phyloP scores from a whole-genome alignment of 2,797 vertebrate species.

The Adrianichthys oophorus region DNA sequence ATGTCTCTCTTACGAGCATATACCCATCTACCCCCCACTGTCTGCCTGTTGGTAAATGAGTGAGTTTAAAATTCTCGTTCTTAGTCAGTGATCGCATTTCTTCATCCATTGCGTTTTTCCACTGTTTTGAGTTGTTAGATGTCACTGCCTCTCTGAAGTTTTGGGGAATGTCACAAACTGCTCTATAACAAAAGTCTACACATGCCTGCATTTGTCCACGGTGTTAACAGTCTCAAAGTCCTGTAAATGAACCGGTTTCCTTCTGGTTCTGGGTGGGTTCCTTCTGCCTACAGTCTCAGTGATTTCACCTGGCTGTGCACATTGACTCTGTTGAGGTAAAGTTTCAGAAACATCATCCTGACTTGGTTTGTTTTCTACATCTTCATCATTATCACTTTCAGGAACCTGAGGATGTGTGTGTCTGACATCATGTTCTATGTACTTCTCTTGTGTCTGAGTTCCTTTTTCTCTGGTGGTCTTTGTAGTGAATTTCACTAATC shows the following conservation, averaged over 20 bases:
- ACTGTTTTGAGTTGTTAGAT: neutral
- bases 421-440: neutral
- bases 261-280: neutral
- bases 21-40: conserved; percentile 18
- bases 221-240: conserved; percentile 11
- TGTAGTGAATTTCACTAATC: conserved; percentile 25
- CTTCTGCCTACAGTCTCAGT: neutral
- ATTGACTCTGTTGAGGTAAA: neutral
- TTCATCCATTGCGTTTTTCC: neutral
- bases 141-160: neutral
- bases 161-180: conserved; percentile 1
- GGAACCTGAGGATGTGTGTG: neutral
- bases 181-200: conserved; percentile 3
- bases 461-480: conserved; percentile 7
- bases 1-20: too few species aligned
- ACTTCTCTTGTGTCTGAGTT: neutral
- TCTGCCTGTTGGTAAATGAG: conserved; percentile 8
- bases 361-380: neutral
- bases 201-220: neutral
- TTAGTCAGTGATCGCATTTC: conserved; percentile 9
- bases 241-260: conserved; percentile 7
- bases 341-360: neutral
- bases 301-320: neutral
- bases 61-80: conserved; percentile 21
- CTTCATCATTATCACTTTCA: neutral